Base-by-base conservation (phyloP, 2,797 vertebrate genomes). In the Petrocephalus sullivani region DNA sequence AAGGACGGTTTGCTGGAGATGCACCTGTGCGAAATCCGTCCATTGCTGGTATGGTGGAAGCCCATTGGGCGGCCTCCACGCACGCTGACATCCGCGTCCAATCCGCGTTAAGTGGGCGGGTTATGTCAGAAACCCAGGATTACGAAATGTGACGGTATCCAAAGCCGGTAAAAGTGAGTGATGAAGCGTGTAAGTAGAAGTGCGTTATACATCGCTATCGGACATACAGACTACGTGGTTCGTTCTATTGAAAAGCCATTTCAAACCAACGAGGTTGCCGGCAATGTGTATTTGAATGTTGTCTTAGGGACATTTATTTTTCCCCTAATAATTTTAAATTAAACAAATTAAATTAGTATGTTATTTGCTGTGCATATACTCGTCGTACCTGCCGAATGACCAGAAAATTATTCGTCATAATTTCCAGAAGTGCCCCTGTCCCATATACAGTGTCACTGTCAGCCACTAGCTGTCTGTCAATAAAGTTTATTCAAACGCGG, bases 401-500 rank as follows among this genome's bases (percentile, higher is more conserved):
- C 64, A 37, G 12, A 7, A 16, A 75, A 75, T 16, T 28, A 75
- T 75, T 75, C 67, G 14, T 75, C 33, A 37, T 37, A 16, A 81
- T 3, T n/a, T 81, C 41, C 75, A 49, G 21, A 53, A 21, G 9
- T 84, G 10, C 14, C 21, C 4, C 51, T 84, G n/a, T 12, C 81
- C 46, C 1, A 12, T 54, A 21, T 49, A 49, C 82, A 33, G 10
- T 88, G 46, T 88, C 9, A 67, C 9, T 88, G 88, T 86, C 33
- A 54, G 54, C 56, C 28, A 58, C 56, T 3, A 19, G 0, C 28
- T 28, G 28, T 41, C 37, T 57, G 14, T 60, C 88, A 58, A 78
- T 91, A 89, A 91, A 92, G 89, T 88, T 92, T 28, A 16, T 85
- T 83, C 51, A 1, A 12, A 12, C 21, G 0, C 85, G 6, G 12